These are phyloP conservation scores for Seriola dumerili DNA, from an alignment of 2,113 vertebrate genomes.

Conservation along the genomic window DNA sequence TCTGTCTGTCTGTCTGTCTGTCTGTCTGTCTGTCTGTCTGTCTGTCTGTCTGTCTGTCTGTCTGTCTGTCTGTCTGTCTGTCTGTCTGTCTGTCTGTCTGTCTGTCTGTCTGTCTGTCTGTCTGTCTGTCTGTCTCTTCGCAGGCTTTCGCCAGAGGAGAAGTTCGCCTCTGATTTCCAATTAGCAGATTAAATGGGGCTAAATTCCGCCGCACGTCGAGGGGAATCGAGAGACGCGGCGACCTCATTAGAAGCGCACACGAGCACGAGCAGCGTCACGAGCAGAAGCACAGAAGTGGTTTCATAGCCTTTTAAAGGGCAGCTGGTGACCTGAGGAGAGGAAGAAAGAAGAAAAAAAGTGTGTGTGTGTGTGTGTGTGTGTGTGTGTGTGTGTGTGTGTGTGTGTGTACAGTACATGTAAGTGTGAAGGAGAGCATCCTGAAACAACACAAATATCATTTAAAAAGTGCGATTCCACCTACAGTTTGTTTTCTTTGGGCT, in stretches of 20 bases:
- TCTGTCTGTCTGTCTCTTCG: background rate
- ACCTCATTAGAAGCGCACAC: slow-evolving; percentile 62
- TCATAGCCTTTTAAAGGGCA: slow-evolving; percentile 50
- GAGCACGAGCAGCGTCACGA: slow-evolving; percentile 25
- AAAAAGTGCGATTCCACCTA: slow-evolving; percentile 24
- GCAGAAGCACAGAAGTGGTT: slow-evolving; percentile 49
- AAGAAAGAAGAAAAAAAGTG: slow-evolving; percentile 2
- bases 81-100: background rate
- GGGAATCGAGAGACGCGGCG: slow-evolving; percentile 52
- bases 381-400: background rate
- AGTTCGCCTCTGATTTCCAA: slow-evolving; percentile 58
- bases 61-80: background rate
- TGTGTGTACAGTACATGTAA: background rate
- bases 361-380: background rate
- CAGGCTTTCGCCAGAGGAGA: slow-evolving; percentile 38
- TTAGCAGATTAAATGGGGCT: slow-evolving; percentile 72
- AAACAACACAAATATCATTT: slow-evolving; percentile 17
- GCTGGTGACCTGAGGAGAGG: slow-evolving; percentile 43
- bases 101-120: slow-evolving; percentile 3
- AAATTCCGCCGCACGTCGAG: slow-evolving; percentile 66
- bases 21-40: background rate
- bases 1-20: slow-evolving; percentile 1
- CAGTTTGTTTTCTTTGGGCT: slow-evolving; percentile 14
- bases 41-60: background rate
- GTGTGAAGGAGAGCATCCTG: background rate